A percentile compares a stretch with the other conserved stretches of the same genome.
These are phyloP conservation scores for Itoplectis maculator DNA, from an alignment of 2,888 invertebrate genomes.

Conservation along the genomic window DNA sequence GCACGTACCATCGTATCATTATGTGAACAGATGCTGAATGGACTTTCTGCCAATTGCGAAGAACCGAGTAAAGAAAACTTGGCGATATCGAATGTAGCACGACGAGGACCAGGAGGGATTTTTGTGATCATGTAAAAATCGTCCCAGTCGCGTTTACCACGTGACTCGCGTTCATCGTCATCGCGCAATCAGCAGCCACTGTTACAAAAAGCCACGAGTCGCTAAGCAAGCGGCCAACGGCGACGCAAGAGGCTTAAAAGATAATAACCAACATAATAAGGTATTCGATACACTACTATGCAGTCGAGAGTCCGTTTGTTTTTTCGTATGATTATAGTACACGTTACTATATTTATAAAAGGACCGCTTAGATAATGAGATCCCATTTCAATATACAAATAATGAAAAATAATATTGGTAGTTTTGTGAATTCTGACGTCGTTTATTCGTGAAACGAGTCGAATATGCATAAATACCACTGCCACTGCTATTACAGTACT, in stretches of 20 bases:
- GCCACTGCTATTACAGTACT: slow-evolving; percentile 1
- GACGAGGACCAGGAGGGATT: background rate
- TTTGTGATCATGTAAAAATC: slow-evolving; percentile 15
- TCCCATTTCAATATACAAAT: slow-evolving; percentile 62
- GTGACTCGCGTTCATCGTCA: background rate
- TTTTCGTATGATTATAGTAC: slow-evolving; percentile 27
- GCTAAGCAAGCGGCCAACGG: background rate
- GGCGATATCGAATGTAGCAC: background rate
- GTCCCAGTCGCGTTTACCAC: slow-evolving; percentile 2
- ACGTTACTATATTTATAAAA: slow-evolving; percentile 28
- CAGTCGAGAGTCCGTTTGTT: slow-evolving; percentile 6
- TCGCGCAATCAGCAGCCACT: background rate
- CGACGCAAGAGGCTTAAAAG: background rate
- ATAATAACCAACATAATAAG: slow-evolving; percentile 12
- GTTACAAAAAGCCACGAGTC: slow-evolving; percentile 5
- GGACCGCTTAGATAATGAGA: slow-evolving; percentile 32
- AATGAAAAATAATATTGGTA: slow-evolving; percentile 33
- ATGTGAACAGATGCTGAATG: background rate
- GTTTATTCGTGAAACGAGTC: slow-evolving; percentile 12
- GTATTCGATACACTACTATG: slow-evolving; percentile 20
- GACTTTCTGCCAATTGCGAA: background rate
- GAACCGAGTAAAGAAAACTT: background rate
- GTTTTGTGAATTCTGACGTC: slow-evolving; percentile 24
- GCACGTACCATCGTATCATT: slow-evolving; percentile 2
- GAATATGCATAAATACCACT: slow-evolving; percentile 20